Conservation (phyloP, 2,797 vertebrate species). For the Euphonia xanthogaster region DNA sequence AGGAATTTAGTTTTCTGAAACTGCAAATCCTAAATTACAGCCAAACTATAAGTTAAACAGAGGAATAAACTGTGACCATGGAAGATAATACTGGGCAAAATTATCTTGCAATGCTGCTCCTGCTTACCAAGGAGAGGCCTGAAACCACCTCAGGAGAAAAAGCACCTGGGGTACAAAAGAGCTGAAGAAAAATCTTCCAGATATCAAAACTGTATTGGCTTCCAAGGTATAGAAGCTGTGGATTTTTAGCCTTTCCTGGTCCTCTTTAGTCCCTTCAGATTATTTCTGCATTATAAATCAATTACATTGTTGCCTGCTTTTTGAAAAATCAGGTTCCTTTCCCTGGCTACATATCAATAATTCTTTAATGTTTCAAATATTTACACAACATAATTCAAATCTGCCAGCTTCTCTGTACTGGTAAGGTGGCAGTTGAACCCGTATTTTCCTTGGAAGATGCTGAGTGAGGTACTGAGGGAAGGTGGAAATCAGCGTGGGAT, state of each 20-base stretch:
- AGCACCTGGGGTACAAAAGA: neutral
- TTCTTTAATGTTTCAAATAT: neutral
- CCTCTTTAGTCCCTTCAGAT: neutral
- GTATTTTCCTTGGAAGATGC: neutral
- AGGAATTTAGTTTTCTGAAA: neutral
- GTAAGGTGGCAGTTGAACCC: neutral
- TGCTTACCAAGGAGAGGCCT: neutral
- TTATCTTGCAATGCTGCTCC: neutral
- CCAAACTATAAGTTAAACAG: neutral
- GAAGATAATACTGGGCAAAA: neutral
- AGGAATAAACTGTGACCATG: neutral
- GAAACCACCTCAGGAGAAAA: neutral
- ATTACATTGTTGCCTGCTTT: neutral
- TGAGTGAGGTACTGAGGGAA: neutral
- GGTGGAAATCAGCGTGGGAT: accelerated
- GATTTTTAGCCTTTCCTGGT: neutral
- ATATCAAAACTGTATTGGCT: neutral
- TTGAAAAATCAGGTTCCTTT: neutral
- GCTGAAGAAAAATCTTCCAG: neutral
- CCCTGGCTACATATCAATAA: neutral
- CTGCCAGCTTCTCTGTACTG: neutral
- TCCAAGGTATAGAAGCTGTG: neutral
- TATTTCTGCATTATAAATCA: neutral
- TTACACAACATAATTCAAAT: neutral
- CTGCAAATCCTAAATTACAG: neutral